Conservation (phyloP, 2,888 invertebrate genomes). For the Nymphalis c-album region DNA sequence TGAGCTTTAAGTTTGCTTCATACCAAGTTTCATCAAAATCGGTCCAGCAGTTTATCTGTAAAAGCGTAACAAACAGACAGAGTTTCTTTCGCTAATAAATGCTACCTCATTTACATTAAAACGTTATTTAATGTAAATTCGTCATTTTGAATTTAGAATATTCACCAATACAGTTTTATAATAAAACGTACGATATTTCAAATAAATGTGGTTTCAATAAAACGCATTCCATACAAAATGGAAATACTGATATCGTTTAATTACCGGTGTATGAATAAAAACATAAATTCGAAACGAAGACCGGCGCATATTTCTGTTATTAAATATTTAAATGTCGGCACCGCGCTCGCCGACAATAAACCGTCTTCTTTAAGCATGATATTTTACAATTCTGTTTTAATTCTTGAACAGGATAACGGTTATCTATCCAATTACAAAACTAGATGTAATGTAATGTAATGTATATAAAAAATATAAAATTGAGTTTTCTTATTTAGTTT, state of each 20-base stretch:
- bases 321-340: conserved; percentile 30
- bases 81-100: too few relatives aligned
- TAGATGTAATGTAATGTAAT: too few relatives aligned
- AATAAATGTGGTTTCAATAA: conserved; percentile 1
- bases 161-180: background rate
- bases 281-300: conserved; percentile 7
- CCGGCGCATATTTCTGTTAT: conserved; percentile 30
- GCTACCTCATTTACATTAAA: background rate
- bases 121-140: too few relatives aligned
- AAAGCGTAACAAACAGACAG: too few relatives aligned
- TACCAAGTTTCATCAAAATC: too few relatives aligned
- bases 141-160: too few relatives aligned
- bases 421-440: too few relatives aligned
- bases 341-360: conserved; percentile 28
- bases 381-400: conserved; percentile 8
- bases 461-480: too few relatives aligned
- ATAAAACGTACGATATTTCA: background rate
- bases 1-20: too few relatives aligned
- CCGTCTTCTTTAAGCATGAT: conserved; percentile 14
- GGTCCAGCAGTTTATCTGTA: too few relatives aligned
- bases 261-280: conserved; percentile 4
- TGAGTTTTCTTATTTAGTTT: too few relatives aligned
- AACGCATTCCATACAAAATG: background rate
- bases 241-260: conserved; percentile 7
- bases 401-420: background rate